A percentile compares a stretch with the other conserved stretches of the same genome.
Conservation (phyloP, 2,797 vertebrate genomes). For the Mionectes olivaceus region DNA sequence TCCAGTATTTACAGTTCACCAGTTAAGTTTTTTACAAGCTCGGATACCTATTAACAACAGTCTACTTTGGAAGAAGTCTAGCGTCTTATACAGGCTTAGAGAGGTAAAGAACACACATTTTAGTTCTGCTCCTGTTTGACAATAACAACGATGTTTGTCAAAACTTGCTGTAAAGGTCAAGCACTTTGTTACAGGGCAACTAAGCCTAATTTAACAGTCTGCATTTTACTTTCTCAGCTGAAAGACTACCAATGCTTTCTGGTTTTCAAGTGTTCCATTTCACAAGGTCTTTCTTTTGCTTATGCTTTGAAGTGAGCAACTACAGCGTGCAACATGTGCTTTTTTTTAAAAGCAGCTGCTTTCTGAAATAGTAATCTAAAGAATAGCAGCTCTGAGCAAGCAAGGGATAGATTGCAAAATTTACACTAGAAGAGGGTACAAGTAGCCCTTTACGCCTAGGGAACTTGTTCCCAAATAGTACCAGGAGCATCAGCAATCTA, state of each 20-base stretch:
- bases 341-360: background rate
- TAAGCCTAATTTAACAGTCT: background rate
- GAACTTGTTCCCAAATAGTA: background rate
- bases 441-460: background rate
- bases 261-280: background rate
- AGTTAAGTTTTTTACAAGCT: background rate
- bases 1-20: background rate
- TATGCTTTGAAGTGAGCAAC: background rate
- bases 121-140: background rate
- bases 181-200: background rate
- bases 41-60: background rate
- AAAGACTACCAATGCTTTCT: background rate
- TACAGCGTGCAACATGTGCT: background rate
- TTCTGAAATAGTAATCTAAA: background rate
- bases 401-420: background rate
- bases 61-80: background rate
- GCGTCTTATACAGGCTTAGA: background rate
- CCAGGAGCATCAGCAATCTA: background rate
- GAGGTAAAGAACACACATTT: background rate
- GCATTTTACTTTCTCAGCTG: background rate
- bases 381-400: background rate
- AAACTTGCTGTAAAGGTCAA: background rate
- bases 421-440: background rate
- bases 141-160: background rate
- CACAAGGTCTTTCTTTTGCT: background rate